These are phyloP conservation scores for Caenorhabditis sinica DNA, from an alignment of 2,888 invertebrate species.

Conservation along the genomic window DNA sequence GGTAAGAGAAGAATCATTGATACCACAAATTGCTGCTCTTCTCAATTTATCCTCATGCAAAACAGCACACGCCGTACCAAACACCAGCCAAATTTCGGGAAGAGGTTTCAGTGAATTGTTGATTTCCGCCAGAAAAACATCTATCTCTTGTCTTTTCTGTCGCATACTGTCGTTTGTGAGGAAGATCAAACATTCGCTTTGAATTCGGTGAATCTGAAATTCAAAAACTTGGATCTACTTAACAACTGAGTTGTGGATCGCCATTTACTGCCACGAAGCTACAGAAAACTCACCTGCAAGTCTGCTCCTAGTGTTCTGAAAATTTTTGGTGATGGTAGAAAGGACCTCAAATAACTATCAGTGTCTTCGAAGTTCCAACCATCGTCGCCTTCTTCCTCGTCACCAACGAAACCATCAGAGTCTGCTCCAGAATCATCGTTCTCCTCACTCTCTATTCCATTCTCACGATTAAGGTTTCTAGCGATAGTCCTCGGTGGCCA, in stretches of 20 bases:
- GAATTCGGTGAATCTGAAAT: constrained; percentile 31
- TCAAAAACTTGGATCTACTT: not conserved
- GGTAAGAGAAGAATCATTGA: not conserved
- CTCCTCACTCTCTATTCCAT: constrained; percentile 15
- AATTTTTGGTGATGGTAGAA: constrained; percentile 19
- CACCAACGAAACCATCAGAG: constrained; percentile 38
- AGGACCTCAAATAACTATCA: constrained; percentile 30
- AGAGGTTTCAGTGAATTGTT: not conserved
- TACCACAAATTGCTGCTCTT: constrained; percentile 27
- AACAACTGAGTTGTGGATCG: not conserved
- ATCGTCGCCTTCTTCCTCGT: constrained; percentile 35
- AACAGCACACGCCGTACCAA: constrained; percentile 33
- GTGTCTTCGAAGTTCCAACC: constrained; percentile 10
- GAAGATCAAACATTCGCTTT: constrained; percentile 40
- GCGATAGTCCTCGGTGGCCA: constrained; percentile 41
- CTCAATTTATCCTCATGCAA: constrained; percentile 10
- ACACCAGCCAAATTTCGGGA: constrained; percentile 31
- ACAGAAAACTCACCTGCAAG: constrained; percentile 3
- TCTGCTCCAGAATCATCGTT: constrained; percentile 43
- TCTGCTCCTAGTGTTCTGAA: not conserved
- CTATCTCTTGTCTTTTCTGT: constrained; percentile 16
- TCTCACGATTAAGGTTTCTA: constrained; percentile 1
- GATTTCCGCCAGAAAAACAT: not conserved
- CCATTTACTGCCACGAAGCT: not conserved
- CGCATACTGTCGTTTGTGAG: constrained; percentile 29